Evolutionary conservation across 2,113 vertebrate genomes (phyloP).

Genomic region (Bambusicola thoracicus): DNA sequence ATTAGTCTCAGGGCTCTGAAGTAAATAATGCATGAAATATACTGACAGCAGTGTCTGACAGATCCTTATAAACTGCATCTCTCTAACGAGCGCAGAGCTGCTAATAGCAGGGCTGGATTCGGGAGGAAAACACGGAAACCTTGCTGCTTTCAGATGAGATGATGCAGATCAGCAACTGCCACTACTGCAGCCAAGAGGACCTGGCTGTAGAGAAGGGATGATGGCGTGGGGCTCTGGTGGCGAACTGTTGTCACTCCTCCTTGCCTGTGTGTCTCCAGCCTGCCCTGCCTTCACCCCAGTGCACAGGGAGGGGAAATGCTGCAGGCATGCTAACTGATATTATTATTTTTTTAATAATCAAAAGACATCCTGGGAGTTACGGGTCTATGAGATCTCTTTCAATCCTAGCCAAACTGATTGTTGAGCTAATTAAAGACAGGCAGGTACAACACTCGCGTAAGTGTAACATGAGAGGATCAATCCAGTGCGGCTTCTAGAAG

Average conservation of each 20-base stretch:
- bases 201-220: neutral
- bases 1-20: slow-evolving; percentile 66
- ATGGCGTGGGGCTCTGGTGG: neutral
- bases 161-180: neutral
- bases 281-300: neutral
- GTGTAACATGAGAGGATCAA: slow-evolving; percentile 56
- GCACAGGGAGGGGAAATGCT: neutral
- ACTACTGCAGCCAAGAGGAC: rapidly evolving
- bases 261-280: neutral
- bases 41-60: slow-evolving; percentile 57
- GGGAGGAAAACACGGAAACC: neutral
- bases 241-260: neutral
- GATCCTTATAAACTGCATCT: slow-evolving; percentile 60
- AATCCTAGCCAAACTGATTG: slow-evolving; percentile 45
- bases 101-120: neutral
- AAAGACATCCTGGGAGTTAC: slow-evolving; percentile 45
- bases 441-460: neutral
- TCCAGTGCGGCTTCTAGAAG: slow-evolving; percentile 31
- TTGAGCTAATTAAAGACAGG: slow-evolving; percentile 61
- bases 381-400: slow-evolving; percentile 46
- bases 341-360: slow-evolving; percentile 56
- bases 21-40: slow-evolving; percentile 71
- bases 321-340: slow-evolving; percentile 15
- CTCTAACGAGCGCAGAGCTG: slow-evolving; percentile 47
- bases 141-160: rapidly evolving